Percentiles rank a stretch among this genome's conserved stretches.
phyloP scores from a whole-genome alignment of 2,888 invertebrate genomes.

The Chamaedrilus cognettii region DNA sequence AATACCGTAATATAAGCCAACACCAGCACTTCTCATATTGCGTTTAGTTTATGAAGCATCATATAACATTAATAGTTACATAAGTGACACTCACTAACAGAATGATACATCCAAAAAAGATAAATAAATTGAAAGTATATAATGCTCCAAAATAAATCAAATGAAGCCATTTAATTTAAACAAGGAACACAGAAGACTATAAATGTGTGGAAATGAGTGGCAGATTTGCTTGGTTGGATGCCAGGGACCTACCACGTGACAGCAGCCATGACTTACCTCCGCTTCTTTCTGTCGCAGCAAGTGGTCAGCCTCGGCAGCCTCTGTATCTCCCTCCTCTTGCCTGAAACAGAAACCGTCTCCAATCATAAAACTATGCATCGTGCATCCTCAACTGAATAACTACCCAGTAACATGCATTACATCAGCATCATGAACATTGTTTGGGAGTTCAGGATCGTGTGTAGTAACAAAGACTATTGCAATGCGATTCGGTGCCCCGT shows the following conservation, averaged over 20 bases:
- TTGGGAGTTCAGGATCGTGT: too few relatives aligned
- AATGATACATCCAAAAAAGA: too few relatives aligned
- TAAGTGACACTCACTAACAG: background rate
- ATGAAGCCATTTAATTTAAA: background rate
- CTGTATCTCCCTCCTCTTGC: too few relatives aligned
- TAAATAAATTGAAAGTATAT: background rate
- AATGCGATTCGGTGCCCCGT: too few relatives aligned
- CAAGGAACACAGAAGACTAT: background rate
- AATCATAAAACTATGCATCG: too few relatives aligned
- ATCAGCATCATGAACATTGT: too few relatives aligned
- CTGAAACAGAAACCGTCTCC: too few relatives aligned
- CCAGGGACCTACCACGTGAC: background rate
- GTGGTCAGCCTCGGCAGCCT: conserved; percentile 77
- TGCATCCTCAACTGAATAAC: too few relatives aligned
- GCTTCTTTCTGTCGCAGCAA: conserved; percentile 90
- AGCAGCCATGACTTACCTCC: conserved; percentile 68
- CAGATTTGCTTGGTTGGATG: too few relatives aligned
- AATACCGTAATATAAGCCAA: background rate
- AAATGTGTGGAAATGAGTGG: background rate
- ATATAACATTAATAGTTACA: background rate
- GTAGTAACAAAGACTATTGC: too few relatives aligned
- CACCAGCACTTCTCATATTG: background rate
- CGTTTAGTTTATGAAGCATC: background rate
- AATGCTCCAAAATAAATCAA: background rate
- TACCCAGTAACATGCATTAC: too few relatives aligned